Percentiles rank a stretch among this genome's conserved stretches.
Evolutionary conservation across 2,888 invertebrate species (phyloP).

Genomic region (Apodemia zela): DNA sequence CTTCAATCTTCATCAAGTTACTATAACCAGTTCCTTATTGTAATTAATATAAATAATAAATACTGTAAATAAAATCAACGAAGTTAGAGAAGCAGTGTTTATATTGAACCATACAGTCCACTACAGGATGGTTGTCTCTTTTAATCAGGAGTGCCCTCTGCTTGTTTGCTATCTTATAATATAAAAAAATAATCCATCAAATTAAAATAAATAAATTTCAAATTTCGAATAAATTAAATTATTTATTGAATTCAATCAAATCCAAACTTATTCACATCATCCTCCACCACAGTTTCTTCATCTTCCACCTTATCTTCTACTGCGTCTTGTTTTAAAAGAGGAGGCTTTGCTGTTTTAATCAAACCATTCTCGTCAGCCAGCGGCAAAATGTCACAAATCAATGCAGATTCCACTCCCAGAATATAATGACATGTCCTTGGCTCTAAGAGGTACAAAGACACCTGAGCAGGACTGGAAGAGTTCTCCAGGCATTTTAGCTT

Average conservation of each 20-base stretch:
- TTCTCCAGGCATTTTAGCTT: slow-evolving; percentile 88
- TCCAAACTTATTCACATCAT: slow-evolving; percentile 43
- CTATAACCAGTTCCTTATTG: no score
- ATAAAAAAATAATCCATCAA: no score
- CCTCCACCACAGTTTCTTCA: slow-evolving; percentile 35
- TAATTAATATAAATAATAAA: no score
- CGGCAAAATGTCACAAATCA: slow-evolving; percentile 92
- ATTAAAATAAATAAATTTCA: no score
- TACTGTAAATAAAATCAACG: no score
- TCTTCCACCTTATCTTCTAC: slow-evolving; percentile 40
- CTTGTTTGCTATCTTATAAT: no score
- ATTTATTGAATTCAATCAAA: slow-evolving; percentile 47
- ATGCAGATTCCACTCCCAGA: slow-evolving; percentile 94
- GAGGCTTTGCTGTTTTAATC: slow-evolving; percentile 46
- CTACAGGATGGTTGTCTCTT: no score
- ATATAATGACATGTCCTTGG: slow-evolving; percentile 96
- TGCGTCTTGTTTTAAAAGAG: slow-evolving; percentile 32
- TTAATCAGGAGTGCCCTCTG: no score
- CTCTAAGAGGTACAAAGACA: slow-evolving; percentile 93
- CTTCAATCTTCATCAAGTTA: no score
- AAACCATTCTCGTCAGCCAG: slow-evolving; percentile 91
- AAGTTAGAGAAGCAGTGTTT: no score
- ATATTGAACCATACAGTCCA: no score
- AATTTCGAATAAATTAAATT: slow-evolving; percentile 3
- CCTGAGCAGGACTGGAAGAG: slow-evolving; percentile 87